phyloP scores from a whole-genome alignment of 2,113 vertebrate species.

The Crotalus helleri region DNA sequence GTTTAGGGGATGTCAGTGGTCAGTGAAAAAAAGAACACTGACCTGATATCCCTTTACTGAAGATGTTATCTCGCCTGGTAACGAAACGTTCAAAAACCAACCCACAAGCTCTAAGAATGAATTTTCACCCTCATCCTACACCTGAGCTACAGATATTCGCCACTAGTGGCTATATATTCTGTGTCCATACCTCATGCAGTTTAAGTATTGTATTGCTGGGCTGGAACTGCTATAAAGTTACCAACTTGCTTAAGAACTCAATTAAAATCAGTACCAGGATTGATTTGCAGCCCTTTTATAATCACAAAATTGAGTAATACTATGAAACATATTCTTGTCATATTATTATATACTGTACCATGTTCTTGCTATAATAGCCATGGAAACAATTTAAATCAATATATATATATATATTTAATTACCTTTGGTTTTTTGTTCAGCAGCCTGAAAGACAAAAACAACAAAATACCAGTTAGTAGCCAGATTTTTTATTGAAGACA shows the following conservation, averaged over 20 bases:
- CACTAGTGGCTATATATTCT: background rate
- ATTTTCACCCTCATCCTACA: too few relatives aligned
- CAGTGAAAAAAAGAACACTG: too few relatives aligned
- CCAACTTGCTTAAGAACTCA: background rate
- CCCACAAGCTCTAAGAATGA: too few relatives aligned
- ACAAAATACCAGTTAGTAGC: constrained; percentile 40
- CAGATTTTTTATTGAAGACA: background rate
- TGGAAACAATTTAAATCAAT: background rate
- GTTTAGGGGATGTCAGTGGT: too few relatives aligned
- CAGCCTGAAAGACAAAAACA: constrained; percentile 76
- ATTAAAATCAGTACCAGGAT: background rate
- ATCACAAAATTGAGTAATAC: background rate
- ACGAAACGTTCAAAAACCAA: too few relatives aligned
- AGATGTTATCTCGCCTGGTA: too few relatives aligned
- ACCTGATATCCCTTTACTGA: too few relatives aligned
- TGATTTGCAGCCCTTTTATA: background rate
- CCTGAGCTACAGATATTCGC: too few relatives aligned
- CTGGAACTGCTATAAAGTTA: background rate
- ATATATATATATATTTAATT: constrained; percentile 58
- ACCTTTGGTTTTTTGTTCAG: constrained; percentile 99
- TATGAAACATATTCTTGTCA: background rate
- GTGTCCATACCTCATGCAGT: background rate
- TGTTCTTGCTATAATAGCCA: background rate
- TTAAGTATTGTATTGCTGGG: background rate
- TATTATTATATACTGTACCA: background rate